Conservation (phyloP, 2,113 vertebrate genomes). For the Garra rufa region DNA sequence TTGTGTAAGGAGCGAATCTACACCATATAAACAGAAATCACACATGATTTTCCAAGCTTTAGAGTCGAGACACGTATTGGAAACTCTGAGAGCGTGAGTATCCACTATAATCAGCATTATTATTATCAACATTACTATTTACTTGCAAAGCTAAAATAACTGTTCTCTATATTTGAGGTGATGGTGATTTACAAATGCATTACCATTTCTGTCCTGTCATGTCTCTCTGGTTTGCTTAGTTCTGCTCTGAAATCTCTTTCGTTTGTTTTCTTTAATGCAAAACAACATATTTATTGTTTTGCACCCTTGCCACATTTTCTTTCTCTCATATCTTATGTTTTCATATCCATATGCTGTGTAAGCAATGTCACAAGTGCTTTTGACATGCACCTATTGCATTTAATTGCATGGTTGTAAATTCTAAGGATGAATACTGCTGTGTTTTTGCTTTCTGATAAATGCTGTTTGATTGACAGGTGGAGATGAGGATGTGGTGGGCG, state of each 20-base stretch:
- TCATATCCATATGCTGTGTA: not conserved
- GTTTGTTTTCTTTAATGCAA: not conserved
- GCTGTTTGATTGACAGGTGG: conserved; percentile 40
- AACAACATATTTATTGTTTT: not conserved
- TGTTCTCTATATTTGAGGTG: not conserved
- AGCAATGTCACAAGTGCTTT: not conserved
- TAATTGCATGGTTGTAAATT: not conserved
- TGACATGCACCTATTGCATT: not conserved
- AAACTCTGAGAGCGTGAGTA: not conserved
- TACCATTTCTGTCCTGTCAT: not conserved
- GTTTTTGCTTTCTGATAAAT: no score
- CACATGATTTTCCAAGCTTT: not conserved
- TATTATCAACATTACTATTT: not conserved
- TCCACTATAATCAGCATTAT: not conserved
- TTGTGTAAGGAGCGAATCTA: conserved; percentile 62
- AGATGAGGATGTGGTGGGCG: conserved; percentile 70
- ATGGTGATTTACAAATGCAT: not conserved
- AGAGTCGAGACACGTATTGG: not conserved
- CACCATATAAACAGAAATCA: not conserved
- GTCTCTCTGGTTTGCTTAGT: not conserved
- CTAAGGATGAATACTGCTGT: not conserved
- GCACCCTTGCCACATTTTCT: not conserved
- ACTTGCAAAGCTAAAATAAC: not conserved
- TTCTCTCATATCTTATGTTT: not conserved
- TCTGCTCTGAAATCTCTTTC: not conserved